Percentiles rank a stretch among this genome's conserved stretches.
Conservation (phyloP, 2,888 invertebrate genomes). For the Syrista parreyssii region DNA sequence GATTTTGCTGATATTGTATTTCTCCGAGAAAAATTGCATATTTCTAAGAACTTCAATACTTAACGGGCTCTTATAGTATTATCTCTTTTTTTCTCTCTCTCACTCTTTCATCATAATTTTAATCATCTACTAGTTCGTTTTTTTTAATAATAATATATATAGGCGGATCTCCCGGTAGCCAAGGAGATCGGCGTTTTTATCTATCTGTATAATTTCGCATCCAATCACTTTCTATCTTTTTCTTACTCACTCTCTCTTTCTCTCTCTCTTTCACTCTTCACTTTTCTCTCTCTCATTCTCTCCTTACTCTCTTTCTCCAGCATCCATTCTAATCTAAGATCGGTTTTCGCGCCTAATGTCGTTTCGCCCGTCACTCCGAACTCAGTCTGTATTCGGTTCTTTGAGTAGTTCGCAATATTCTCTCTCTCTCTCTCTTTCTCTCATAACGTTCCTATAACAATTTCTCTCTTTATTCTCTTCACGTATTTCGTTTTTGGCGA, state of each 20-base stretch:
- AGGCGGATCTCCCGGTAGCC: conserved; percentile 65
- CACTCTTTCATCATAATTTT: conserved; percentile 43
- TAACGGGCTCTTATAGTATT: conserved; percentile 48
- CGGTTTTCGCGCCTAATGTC: conserved; percentile 65
- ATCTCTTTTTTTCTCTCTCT: conserved; percentile 44
- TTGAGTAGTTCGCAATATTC: conserved; percentile 25
- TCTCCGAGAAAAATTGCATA: conserved; percentile 37
- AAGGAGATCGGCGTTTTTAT: conserved; percentile 59
- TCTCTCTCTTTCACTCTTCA: conserved; percentile 1
- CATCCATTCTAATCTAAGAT: conserved; percentile 51
- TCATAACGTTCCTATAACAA: background rate
- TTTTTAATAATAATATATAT: conserved; percentile 59
- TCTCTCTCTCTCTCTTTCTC: conserved; percentile 7
- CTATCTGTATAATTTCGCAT: conserved; percentile 62
- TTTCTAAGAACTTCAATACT: conserved; percentile 33
- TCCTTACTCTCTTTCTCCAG: conserved; percentile 10
- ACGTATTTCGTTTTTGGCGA: conserved; percentile 65
- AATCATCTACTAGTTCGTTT: conserved; percentile 58
- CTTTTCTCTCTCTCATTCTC: conserved; percentile 6
- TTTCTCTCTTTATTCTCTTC: conserved; percentile 19
- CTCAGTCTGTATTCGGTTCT: conserved; percentile 57
- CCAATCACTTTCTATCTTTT: conserved; percentile 5
- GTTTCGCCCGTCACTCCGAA: conserved; percentile 64
- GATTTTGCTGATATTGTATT: conserved; percentile 47
- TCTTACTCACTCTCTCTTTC: conserved; percentile 1